Conservation (phyloP, 1,140 invertebrate species). For the Bombus waltoni region DNA sequence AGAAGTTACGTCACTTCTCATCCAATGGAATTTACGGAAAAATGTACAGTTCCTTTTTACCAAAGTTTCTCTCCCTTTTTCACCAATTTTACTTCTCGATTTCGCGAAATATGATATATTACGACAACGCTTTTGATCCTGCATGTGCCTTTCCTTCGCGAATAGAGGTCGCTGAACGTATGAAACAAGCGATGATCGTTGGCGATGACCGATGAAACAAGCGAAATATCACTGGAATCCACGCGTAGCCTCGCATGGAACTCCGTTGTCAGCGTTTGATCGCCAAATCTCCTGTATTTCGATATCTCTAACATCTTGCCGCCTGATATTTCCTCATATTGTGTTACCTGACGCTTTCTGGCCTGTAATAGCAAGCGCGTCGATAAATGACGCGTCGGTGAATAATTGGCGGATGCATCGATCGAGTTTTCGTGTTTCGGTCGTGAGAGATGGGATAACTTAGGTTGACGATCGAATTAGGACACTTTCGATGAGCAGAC, state of each 20-base stretch:
- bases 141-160: not conserved
- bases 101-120: too few species aligned
- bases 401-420: not conserved
- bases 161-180: not conserved
- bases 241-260: not conserved
- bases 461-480: not conserved
- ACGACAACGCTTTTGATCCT: not conserved
- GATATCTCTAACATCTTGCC: not conserved
- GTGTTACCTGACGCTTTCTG: too few species aligned
- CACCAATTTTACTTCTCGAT: too few species aligned
- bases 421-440: not conserved
- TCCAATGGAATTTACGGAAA: not conserved
- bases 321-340: not conserved
- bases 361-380: not conserved
- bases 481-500: not conserved
- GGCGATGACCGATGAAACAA: not conserved
- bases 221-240: not conserved
- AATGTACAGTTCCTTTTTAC: not conserved
- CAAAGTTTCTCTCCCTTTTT: not conserved
- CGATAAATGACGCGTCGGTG: not conserved
- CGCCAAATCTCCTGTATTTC: not conserved
- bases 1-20: rapidly evolving
- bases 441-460: rapidly evolving
- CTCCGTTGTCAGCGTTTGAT: not conserved
- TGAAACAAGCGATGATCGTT: not conserved